A percentile compares a stretch with the other conserved stretches of the same genome.
Evolutionary conservation across 2,797 vertebrate species (phyloP).

Genomic region (Melanotaenia boesemani): DNA sequence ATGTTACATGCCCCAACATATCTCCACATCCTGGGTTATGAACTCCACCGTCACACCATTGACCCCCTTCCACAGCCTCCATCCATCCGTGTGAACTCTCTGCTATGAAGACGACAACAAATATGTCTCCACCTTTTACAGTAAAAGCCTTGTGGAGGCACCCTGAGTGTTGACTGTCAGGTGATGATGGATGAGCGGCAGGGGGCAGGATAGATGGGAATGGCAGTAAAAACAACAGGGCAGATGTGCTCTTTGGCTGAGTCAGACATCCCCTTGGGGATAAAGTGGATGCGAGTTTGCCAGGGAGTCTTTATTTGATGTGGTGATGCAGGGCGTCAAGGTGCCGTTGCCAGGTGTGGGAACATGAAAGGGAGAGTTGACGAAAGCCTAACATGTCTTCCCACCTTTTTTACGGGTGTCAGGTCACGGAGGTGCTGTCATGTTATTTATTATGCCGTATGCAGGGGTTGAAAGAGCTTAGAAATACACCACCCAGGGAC

Average conservation of each 20-base stretch:
- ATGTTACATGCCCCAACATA: slow-evolving; percentile 1
- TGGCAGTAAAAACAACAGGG: slow-evolving; percentile 71
- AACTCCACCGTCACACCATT: slow-evolving; percentile 53
- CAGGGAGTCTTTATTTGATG: slow-evolving; percentile 74
- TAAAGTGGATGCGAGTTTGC: slow-evolving; percentile 60
- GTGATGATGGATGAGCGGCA: slow-evolving; percentile 71
- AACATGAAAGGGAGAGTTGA: slow-evolving; percentile 82
- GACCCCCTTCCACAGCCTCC: slow-evolving; percentile 33
- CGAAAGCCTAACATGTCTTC: slow-evolving; percentile 44
- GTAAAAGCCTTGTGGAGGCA: slow-evolving; percentile 68
- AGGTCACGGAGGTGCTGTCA: slow-evolving; percentile 36
- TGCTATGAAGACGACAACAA: slow-evolving; percentile 43
- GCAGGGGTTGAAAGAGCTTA: slow-evolving; percentile 17
- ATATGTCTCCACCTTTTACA: slow-evolving; percentile 63
- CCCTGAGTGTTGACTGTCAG: slow-evolving; percentile 56
- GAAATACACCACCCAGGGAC: slow-evolving; percentile 6
- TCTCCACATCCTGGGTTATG: slow-evolving; percentile 58
- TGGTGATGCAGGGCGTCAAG: slow-evolving; percentile 65
- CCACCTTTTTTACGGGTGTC: slow-evolving; percentile 22
- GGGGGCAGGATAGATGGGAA: slow-evolving; percentile 79
- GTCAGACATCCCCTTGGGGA: slow-evolving; percentile 62
- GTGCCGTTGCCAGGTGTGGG: slow-evolving; percentile 76
- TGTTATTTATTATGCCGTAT: slow-evolving; percentile 37
- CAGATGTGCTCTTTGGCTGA: slow-evolving; percentile 81
- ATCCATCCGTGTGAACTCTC: slow-evolving; percentile 35